A percentile compares a stretch with the other conserved stretches of the same genome.
These are phyloP conservation scores for Punctoribates punctum DNA, from an alignment of 2,888 invertebrate genomes.

Conservation along the genomic window DNA sequence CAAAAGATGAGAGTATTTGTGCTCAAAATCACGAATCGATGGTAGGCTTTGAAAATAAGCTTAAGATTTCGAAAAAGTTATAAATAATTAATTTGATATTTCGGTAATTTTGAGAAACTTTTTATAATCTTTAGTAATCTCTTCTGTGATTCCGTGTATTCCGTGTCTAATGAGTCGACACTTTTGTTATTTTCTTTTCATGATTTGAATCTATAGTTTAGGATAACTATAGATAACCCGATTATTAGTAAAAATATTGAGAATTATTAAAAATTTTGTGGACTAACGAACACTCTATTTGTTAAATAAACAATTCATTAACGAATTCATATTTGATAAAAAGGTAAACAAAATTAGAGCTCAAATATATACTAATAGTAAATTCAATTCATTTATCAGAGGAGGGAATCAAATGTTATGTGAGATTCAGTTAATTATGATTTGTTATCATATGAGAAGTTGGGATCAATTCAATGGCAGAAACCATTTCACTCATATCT, in stretches of 20 bases:
- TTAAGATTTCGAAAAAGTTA: too few relatives aligned
- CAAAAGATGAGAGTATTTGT: too few relatives aligned
- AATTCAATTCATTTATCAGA: slow-evolving; percentile 12
- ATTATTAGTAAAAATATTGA: not conserved
- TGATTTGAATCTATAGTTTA: not conserved
- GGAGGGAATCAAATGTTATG: not conserved
- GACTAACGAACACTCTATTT: slow-evolving; percentile 19
- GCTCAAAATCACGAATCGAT: too few relatives aligned
- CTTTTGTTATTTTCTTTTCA: too few relatives aligned
- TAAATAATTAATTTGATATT: too few relatives aligned
- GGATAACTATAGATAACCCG: not conserved
- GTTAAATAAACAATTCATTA: slow-evolving; percentile 22
- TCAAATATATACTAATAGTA: not conserved
- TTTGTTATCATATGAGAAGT: not conserved
- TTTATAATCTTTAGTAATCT: too few relatives aligned
- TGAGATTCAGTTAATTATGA: slow-evolving; percentile 3
- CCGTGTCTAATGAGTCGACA: too few relatives aligned
- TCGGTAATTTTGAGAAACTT: too few relatives aligned
- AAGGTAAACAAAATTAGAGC: not conserved
- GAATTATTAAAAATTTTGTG: not conserved
- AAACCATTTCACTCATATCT: not conserved
- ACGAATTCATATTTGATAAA: slow-evolving; percentile 14
- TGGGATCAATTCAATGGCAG: not conserved
- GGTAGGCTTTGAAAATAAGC: too few relatives aligned
- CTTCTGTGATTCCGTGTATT: too few relatives aligned